Base-by-base conservation (phyloP, 2,888 invertebrate genomes). In the Drosophila kuntzei region DNA sequence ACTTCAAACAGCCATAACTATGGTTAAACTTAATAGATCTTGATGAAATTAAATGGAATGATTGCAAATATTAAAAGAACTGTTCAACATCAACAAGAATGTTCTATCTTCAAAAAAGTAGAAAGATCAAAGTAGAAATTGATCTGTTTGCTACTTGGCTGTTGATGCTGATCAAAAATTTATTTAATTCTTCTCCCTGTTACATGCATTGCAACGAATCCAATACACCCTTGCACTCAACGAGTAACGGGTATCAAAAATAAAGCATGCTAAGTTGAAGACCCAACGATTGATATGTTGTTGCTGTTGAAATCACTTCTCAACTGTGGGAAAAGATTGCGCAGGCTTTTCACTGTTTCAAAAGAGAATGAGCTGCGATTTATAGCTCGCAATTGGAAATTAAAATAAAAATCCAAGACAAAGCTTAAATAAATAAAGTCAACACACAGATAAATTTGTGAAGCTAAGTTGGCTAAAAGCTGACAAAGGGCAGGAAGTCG, bases 301-400 rank as follows among this genome's bases (percentile, higher is more conserved):
- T 11, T 37, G 16, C 7, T 37, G 37, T 46, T 27, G 29, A 29
- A 47, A 29, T 47, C 16, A 29, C 43, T 36, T 25, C 44, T 44
- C 27, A 41, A 55, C 53, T 62, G 55, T 74, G 75, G 75, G 71
- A 76, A 79, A 74, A 65, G 29, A 53, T 64, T 59, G 69, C 46
- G 53, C 54, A 59, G 63, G 32, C 54, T 71, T 65, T 73, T 44
- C 54, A 51, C 20, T 25, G n/a, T 32, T 46, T 27, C 12, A 53
- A 34, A 34, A 20, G 54, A 47, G 36, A 36, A 14, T 39, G 18
- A 39, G 20, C 37, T 12, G 46, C 43, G 74, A 78, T 79, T 77
- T 79, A 77, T 75, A 27, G 70, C 62, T 25, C 39, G 41, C 69
- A 73, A 69, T 73, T 59, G 64, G 57, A 78, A 73, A 69, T 69